Evolutionary conservation across 2,888 invertebrate genomes (phyloP).

Genomic region (Geotrupes spiniger): DNA sequence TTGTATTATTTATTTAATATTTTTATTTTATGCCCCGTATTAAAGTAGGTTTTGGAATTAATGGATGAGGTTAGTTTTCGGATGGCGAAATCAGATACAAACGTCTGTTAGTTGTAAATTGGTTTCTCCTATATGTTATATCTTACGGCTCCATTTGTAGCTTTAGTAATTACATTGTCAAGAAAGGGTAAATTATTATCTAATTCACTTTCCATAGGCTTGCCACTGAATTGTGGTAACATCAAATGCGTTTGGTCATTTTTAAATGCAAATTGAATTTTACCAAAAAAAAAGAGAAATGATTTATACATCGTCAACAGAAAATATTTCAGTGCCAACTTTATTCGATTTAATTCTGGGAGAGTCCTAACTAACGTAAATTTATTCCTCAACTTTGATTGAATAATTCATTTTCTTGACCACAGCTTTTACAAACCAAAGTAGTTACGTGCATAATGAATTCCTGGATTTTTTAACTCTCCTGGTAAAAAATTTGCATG

Average conservation of each 20-base stretch:
- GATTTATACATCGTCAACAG: background rate
- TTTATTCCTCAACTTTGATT: slow-evolving; percentile 20
- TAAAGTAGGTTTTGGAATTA: too few species aligned
- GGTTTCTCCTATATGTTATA: background rate
- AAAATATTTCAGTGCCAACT: slow-evolving; percentile 13
- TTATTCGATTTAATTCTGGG: slow-evolving; percentile 11
- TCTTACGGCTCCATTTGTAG: slow-evolving; percentile 12
- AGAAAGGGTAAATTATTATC: slow-evolving; percentile 20
- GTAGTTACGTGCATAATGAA: slow-evolving; percentile 10
- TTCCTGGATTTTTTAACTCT: slow-evolving; percentile 9
- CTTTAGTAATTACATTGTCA: slow-evolving; percentile 20
- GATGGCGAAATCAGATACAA: too few species aligned
- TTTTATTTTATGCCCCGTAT: too few species aligned
- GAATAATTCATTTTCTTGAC: slow-evolving; percentile 21
- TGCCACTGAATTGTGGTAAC: too few species aligned
- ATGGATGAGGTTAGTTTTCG: too few species aligned
- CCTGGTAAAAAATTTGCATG: slow-evolving; percentile 5
- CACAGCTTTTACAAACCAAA: slow-evolving; percentile 16
- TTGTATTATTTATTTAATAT: slow-evolving; percentile 7
- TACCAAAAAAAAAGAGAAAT: too few species aligned
- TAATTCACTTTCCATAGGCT: slow-evolving; percentile 18
- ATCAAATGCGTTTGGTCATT: too few species aligned
- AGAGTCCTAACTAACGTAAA: slow-evolving; percentile 15
- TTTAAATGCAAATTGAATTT: too few species aligned
- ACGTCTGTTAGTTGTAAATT: slow-evolving; percentile 1